These are phyloP conservation scores for Echiichthys vipera DNA, from an alignment of 2,797 vertebrate genomes.

Conservation along the genomic window DNA sequence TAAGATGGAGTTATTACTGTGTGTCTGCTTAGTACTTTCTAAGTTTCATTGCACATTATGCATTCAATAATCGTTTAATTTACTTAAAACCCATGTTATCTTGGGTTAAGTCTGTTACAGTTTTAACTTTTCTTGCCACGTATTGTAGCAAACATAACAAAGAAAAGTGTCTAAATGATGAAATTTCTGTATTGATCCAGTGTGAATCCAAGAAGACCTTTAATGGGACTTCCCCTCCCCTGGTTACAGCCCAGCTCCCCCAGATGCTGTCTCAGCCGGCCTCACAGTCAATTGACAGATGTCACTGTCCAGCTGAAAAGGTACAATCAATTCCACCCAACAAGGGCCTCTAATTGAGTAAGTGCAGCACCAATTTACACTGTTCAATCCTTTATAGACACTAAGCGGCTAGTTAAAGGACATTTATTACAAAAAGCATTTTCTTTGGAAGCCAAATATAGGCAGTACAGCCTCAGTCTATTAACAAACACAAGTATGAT, in stretches of 20 bases:
- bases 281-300: slow-evolving; percentile 82
- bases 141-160: slow-evolving; percentile 28
- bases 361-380: slow-evolving; percentile 58
- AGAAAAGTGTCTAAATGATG: slow-evolving; percentile 61
- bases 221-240: slow-evolving; percentile 81
- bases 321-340: slow-evolving; percentile 82
- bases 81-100: slow-evolving; percentile 9
- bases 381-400: slow-evolving; percentile 45
- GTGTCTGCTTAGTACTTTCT: slow-evolving; percentile 10
- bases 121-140: neutral
- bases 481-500: slow-evolving; percentile 39
- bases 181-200: slow-evolving; percentile 84
- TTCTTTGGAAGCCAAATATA: slow-evolving; percentile 56
- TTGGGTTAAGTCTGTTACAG: neutral
- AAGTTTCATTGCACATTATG: neutral
- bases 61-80: neutral
- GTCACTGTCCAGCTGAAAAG: slow-evolving; percentile 91
- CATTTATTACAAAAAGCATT: slow-evolving; percentile 55
- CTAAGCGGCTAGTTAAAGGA: slow-evolving; percentile 61
- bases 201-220: slow-evolving; percentile 81
- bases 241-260: slow-evolving; percentile 77
- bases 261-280: slow-evolving; percentile 83
- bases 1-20: slow-evolving; percentile 12
- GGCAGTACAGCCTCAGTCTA: slow-evolving; percentile 35
- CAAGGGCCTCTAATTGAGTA: slow-evolving; percentile 68